These are phyloP conservation scores for Apostichopus japonicus DNA, from an alignment of 35 echinoderm and acorn worm genomes.

Conservation along the genomic window DNA sequence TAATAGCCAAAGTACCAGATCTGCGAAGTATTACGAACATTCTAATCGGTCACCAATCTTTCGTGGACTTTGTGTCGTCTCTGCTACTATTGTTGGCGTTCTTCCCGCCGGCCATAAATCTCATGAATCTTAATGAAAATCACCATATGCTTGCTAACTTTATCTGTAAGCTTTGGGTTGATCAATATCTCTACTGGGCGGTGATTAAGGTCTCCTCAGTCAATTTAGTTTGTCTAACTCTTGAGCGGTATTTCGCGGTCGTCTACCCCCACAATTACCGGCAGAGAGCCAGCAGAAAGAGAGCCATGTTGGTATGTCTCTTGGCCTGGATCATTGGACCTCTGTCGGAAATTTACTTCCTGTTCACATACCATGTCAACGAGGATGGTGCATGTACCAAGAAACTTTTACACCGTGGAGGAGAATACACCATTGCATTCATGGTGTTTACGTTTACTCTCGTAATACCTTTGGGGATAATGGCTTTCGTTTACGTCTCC, in stretches of 20 bases:
- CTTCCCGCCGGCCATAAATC: slow-evolving; percentile 27
- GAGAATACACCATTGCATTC: slow-evolving; percentile 45
- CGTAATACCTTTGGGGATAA: slow-evolving; percentile 37
- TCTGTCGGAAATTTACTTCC: slow-evolving; percentile 30
- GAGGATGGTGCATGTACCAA: slow-evolving; percentile 32
- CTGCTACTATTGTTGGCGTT: not conserved
- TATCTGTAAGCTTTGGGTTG: slow-evolving; percentile 46
- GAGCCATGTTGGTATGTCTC: slow-evolving; percentile 13
- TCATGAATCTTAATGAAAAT: not conserved
- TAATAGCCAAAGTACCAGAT: slow-evolving; percentile 38
- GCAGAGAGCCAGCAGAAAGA: slow-evolving; percentile 11
- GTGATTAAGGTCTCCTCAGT: slow-evolving; percentile 42
- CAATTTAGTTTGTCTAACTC: slow-evolving; percentile 45
- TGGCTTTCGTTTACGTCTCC: slow-evolving; percentile 48
- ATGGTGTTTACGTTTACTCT: slow-evolving; percentile 49
- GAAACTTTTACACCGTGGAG: not conserved
- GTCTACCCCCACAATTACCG: slow-evolving; percentile 53
- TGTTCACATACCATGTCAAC: slow-evolving; percentile 39
- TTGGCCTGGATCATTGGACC: slow-evolving; percentile 41
- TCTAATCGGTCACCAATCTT: slow-evolving; percentile 54
- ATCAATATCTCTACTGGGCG: slow-evolving; percentile 32
- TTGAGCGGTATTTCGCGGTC: slow-evolving; percentile 57
- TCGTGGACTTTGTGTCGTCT: slow-evolving; percentile 50
- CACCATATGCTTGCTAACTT: not conserved
- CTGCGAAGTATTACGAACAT: slow-evolving; percentile 59